phyloP scores from a whole-genome alignment of 2,888 invertebrate species.

The Limnephilus rhombicus region DNA sequence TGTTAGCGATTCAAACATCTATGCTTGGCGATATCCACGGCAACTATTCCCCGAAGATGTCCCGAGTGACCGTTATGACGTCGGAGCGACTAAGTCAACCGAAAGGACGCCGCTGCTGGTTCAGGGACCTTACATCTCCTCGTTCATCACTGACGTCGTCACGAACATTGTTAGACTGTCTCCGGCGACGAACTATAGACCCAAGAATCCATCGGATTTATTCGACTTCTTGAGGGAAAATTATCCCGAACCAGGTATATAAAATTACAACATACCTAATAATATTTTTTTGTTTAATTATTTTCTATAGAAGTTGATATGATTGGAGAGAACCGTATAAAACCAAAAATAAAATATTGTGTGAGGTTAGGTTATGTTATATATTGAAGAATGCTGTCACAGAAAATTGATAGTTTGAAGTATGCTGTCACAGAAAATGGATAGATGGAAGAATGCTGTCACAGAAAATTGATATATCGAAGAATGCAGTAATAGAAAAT shows the following conservation, averaged over 20 bases:
- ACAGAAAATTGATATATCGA: not conserved
- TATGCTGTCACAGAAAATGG: not conserved
- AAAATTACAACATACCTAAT: not conserved
- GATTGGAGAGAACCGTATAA: too few relatives aligned
- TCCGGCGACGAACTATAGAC: slow-evolving; percentile 69
- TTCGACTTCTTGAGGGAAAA: slow-evolving; percentile 74
- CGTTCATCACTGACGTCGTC: slow-evolving; percentile 2
- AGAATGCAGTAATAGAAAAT: not conserved
- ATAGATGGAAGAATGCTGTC: not conserved
- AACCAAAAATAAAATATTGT: too few relatives aligned
- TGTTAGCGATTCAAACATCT: not conserved
- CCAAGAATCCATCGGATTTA: slow-evolving; percentile 71
- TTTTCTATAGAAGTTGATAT: not conserved
- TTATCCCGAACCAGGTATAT: slow-evolving; percentile 67
- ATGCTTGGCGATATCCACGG: not conserved
- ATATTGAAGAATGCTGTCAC: too few relatives aligned
- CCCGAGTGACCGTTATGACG: not conserved
- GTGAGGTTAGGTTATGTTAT: too few relatives aligned
- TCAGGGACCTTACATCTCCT: not conserved
- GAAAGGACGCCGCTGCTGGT: not conserved
- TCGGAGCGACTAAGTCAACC: not conserved
- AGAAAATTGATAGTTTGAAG: not conserved
- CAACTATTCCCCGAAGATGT: not conserved
- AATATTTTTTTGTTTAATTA: not conserved
- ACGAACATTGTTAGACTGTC: slow-evolving; percentile 59